These are phyloP conservation scores for Dufourea novaeangliae DNA, from an alignment of 1,140 invertebrate species.

Conservation along the genomic window DNA sequence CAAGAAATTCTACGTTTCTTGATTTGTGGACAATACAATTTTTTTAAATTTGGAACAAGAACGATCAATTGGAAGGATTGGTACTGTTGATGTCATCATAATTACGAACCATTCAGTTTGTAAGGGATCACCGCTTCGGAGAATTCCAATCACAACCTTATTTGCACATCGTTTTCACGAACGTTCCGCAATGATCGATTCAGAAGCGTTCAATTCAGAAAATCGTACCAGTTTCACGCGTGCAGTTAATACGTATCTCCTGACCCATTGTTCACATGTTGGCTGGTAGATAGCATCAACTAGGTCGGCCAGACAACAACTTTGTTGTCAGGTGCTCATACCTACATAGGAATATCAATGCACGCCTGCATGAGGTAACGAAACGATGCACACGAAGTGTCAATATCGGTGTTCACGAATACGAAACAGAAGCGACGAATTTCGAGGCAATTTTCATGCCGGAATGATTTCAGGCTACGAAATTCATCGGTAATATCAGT, in stretches of 20 bases:
- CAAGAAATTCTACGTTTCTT: too few species aligned
- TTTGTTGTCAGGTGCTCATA: conserved; percentile 51
- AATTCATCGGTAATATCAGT: not conserved
- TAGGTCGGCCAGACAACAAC: conserved; percentile 55
- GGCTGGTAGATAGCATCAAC: conserved; percentile 34
- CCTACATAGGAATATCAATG: conserved; percentile 26
- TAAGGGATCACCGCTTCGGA: not conserved
- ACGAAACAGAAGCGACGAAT: not conserved
- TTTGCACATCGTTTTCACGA: not conserved
- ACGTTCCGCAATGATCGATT: not conserved
- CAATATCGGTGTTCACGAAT: conserved; percentile 1
- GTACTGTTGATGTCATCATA: too few species aligned
- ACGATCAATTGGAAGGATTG: not conserved
- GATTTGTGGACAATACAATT: too few species aligned
- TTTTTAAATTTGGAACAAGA: not conserved
- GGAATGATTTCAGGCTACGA: too few species aligned
- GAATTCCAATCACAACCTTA: not conserved
- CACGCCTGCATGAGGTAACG: not conserved
- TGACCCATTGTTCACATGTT: not conserved
- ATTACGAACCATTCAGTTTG: not conserved
- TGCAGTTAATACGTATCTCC: conserved; percentile 20
- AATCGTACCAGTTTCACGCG: not conserved
- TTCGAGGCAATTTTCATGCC: not conserved
- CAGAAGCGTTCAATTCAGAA: not conserved
- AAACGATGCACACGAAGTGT: not conserved